Evolutionary conservation across 2,113 vertebrate genomes (phyloP).

Genomic region (Saguinus midas): DNA sequence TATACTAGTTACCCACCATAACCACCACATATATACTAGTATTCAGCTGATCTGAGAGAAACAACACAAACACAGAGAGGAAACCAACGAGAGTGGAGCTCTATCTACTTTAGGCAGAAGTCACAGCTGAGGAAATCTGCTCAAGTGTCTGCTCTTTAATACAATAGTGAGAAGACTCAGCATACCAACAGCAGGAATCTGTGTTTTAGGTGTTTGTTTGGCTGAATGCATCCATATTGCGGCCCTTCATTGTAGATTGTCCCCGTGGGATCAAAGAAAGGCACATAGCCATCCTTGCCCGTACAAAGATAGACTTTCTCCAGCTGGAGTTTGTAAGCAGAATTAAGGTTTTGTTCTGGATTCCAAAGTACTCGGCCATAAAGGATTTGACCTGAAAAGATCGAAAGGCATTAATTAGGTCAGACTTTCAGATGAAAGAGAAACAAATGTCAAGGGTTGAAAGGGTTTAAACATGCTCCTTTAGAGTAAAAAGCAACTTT

Average conservation of each 20-base stretch:
- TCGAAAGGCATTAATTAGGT: background rate
- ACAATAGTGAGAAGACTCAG: background rate
- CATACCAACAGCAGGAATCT: constrained; percentile 95
- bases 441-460: background rate
- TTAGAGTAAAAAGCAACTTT: background rate
- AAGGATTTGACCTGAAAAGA: constrained; percentile 91
- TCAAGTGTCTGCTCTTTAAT: background rate
- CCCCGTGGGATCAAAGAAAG: constrained; percentile 97
- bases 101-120: background rate
- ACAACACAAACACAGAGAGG: background rate
- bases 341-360: constrained; percentile 96
- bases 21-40: background rate
- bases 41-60: background rate
- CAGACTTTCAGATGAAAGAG: background rate
- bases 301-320: constrained; percentile 99
- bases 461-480: background rate
- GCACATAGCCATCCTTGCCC: constrained; percentile 94
- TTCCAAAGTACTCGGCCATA: constrained; percentile 97
- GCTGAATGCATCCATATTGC: constrained; percentile 98
- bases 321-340: constrained; percentile 94
- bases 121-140: background rate
- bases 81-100: background rate
- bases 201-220: constrained; percentile 96
- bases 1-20: background rate
- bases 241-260: constrained; percentile 97